These are phyloP conservation scores for Chironomus tepperi DNA, from an alignment of 1,140 invertebrate genomes.

Conservation along the genomic window DNA sequence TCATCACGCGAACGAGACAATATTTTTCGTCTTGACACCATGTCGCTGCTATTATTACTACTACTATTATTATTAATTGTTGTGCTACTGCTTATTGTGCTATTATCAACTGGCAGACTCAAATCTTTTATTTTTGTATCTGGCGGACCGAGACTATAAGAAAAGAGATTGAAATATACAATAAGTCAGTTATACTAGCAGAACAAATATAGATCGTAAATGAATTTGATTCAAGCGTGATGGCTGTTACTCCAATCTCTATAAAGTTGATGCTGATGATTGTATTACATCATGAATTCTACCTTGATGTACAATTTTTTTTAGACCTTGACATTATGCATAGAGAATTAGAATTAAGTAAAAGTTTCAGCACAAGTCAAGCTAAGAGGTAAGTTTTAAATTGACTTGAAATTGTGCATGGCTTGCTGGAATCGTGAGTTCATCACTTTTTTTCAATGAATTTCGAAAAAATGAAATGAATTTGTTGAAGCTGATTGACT, in stretches of 20 bases:
- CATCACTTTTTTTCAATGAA: background rate
- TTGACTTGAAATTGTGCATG: too few relatives aligned
- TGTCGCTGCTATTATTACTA: constrained; percentile 36
- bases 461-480: too few relatives aligned
- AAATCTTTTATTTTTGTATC: background rate
- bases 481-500: too few relatives aligned
- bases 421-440: background rate
- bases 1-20: constrained; percentile 86
- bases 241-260: background rate
- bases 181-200: background rate
- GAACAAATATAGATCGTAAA: background rate
- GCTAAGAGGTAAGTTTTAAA: background rate
- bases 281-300: background rate
- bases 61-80: background rate
- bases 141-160: background rate
- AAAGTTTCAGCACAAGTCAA: constrained; percentile 1
- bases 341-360: constrained; percentile 8
- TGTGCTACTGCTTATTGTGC: background rate
- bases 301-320: background rate
- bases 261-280: background rate
- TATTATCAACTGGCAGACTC: background rate
- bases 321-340: background rate
- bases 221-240: background rate
- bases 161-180: background rate
- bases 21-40: constrained; percentile 84